Base-by-base conservation (phyloP, 2,797 vertebrate genomes). In the Propithecus perrieri region DNA sequence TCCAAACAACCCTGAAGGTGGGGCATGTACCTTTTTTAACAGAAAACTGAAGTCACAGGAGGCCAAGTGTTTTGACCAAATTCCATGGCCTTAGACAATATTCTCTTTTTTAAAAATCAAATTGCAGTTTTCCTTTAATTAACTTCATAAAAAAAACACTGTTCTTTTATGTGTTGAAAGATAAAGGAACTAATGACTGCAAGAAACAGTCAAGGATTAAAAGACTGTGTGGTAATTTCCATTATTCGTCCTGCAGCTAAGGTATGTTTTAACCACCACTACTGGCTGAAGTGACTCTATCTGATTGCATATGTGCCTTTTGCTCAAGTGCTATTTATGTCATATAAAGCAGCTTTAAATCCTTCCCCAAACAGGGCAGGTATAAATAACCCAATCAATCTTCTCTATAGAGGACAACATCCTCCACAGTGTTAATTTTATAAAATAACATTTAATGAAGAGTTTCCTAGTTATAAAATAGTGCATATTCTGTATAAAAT, bases 41-140 rank as follows among this genome's bases (percentile, higher is more conserved):
- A 80, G 89, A 71, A 93, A 91, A 96, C 1, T 91, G 81, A 95
- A 96, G 74, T 14, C 61, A 89, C 1, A 59, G 67, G 83, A 97
- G 17, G 30, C 74, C 85, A 93, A 97, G 24, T 43, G 33, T 57
- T 93, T 41, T 76, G 43, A 91, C 22, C 35, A 90, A 89, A 96
- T 87, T 72, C 72, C n/a, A 92, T 28, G 48, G n/a, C 35, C 57
- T 95, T 67, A 92, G 67, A 76, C 41, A 85, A 90, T 74, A 95
- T 28, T 85, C 30, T 30, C n/a, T 76, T 38, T 76, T 63, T 48
- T 1, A 53, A 85, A 80, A 96, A 67, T 85, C 43, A 96, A 97
- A 85, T 33, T 41, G 35, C 1, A 35, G n/a, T 74, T 85, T 94
- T 90, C 46, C 53, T 96, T 90, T 92, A 90, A 84, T 89, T 87